Conservation (phyloP, 2,113 vertebrate genomes). For the Tragelaphus buxtoni region DNA sequence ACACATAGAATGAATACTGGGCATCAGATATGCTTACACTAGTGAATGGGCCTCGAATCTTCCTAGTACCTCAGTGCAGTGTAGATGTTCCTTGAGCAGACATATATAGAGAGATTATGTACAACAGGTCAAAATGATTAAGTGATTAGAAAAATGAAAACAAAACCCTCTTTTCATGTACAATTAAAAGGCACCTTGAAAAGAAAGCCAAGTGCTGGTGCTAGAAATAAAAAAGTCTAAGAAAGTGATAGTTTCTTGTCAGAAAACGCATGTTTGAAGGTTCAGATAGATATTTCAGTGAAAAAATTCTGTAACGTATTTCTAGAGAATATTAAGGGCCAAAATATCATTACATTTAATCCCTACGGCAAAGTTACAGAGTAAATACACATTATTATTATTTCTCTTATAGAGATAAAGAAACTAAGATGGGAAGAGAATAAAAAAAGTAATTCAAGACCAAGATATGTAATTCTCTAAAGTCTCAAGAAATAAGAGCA, state of each 20-base stretch:
- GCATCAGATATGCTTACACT: not conserved
- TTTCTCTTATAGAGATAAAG: not conserved
- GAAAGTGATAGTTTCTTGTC: not conserved
- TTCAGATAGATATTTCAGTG: not conserved
- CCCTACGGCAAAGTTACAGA: not conserved
- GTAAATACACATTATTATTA: not conserved
- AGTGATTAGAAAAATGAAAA: slow-evolving; percentile 1
- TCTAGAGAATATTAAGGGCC: not conserved
- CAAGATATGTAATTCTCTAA: not conserved
- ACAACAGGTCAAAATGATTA: not conserved
- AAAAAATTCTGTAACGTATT: not conserved
- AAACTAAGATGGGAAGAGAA: not conserved
- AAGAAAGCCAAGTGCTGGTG: not conserved
- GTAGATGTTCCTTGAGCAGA: not conserved
- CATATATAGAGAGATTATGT: not conserved
- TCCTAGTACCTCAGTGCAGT: not conserved
- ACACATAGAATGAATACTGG: not conserved
- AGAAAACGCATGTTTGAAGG: not conserved
- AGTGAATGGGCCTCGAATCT: not conserved
- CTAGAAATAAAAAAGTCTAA: not conserved
- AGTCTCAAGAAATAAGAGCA: not conserved
- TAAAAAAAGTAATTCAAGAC: not conserved
- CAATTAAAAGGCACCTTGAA: not conserved
- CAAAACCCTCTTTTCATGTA: not conserved
- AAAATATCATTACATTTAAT: not conserved